phyloP scores from a whole-genome alignment of 2,888 invertebrate genomes.

The Ectemnius lituratus region DNA sequence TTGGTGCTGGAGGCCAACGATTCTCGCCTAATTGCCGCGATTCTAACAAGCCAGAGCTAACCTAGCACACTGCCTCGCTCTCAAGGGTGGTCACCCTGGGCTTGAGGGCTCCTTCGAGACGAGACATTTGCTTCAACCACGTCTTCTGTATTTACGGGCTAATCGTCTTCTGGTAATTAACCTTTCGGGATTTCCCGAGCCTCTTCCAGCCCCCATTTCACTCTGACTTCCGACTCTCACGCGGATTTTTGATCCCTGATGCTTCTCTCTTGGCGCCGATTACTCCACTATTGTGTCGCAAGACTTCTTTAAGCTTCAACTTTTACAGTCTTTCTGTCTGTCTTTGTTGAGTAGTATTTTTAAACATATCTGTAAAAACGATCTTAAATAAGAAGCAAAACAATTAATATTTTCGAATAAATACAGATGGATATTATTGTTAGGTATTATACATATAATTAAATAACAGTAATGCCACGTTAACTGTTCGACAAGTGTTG shows the following conservation, averaged over 20 bases:
- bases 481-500: too few species aligned
- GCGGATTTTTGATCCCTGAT: neutral
- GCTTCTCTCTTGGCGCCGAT: too few species aligned
- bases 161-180: slow-evolving; percentile 11
- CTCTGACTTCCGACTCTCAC: neutral
- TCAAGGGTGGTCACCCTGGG: slow-evolving; percentile 10
- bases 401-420: too few species aligned
- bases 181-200: neutral
- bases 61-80: neutral
- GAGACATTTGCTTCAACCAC: slow-evolving; percentile 4
- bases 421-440: too few species aligned
- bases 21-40: slow-evolving; percentile 64
- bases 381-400: too few species aligned
- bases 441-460: too few species aligned
- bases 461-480: too few species aligned
- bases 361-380: too few species aligned
- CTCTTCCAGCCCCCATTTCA: neutral
- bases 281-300: too few species aligned
- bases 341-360: too few species aligned
- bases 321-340: too few species aligned
- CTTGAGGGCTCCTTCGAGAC: neutral
- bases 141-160: neutral
- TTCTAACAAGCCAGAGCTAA: slow-evolving; percentile 39
- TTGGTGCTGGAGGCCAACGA: slow-evolving; percentile 44
- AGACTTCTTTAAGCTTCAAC: too few species aligned